Conservation (phyloP, 1,140 invertebrate species). For the Eriocheir sinensis region DNA sequence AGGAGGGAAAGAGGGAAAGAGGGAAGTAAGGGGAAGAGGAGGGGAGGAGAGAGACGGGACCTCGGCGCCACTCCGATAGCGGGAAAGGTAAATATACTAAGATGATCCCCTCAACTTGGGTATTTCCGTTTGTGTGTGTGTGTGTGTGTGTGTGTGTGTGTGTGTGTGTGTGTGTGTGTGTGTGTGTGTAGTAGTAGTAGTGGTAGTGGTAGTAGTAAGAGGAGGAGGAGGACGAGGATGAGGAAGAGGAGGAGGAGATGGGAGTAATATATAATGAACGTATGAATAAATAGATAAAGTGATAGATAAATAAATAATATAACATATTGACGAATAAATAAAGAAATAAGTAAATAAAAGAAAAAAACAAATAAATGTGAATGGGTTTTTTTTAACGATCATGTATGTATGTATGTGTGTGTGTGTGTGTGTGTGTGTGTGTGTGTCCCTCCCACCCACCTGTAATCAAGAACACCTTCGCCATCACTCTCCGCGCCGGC, state of each 20-base stretch:
- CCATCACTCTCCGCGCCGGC: background rate
- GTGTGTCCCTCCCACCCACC: background rate
- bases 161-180: slow-evolving; percentile 61
- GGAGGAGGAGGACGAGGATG: too few species aligned
- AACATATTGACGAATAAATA: background rate
- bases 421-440: slow-evolving; percentile 47
- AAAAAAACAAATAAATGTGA: background rate
- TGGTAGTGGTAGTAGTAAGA: too few species aligned
- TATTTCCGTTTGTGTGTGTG: slow-evolving; percentile 50
- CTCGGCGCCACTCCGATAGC: background rate
- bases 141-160: slow-evolving; percentile 58
- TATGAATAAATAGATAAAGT: too few species aligned
- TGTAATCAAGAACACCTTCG: slow-evolving; percentile 1
- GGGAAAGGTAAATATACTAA: background rate
- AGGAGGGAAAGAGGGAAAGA: background rate
- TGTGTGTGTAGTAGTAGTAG: slow-evolving; percentile 52
- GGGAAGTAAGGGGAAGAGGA: background rate
- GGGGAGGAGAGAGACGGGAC: too few species aligned
- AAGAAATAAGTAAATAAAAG: background rate
- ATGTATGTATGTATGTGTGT: slow-evolving; percentile 41
- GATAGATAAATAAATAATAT: background rate
- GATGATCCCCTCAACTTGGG: background rate
- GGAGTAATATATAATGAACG: background rate
- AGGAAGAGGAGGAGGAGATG: too few species aligned
- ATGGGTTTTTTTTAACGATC: background rate